Percentiles rank a stretch among this genome's conserved stretches.
Conservation (phyloP, 2,888 invertebrate genomes). For the Bedellia somnulentella region DNA sequence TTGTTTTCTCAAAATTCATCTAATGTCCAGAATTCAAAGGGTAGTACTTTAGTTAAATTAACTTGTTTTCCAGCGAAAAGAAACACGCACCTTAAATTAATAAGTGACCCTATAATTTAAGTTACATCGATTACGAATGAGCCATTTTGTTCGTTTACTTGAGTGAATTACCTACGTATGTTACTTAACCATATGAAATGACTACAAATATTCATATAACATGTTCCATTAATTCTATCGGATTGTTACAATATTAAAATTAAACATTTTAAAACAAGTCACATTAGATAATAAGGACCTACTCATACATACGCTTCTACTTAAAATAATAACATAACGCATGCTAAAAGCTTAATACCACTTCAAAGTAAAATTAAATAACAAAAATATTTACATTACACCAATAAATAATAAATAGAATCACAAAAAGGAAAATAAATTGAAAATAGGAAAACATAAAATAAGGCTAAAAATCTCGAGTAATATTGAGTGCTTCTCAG, state of each 20-base stretch:
- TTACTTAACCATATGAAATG: slow-evolving; percentile 41
- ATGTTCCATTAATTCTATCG: neutral
- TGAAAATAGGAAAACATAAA: slow-evolving; percentile 13
- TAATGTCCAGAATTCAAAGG: no score
- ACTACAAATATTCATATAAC: slow-evolving; percentile 27
- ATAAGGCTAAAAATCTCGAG: neutral
- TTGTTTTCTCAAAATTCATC: no score
- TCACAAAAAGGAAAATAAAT: slow-evolving; percentile 30
- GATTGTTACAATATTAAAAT: neutral
- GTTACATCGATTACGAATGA: slow-evolving; percentile 33
- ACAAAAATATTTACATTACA: slow-evolving; percentile 58
- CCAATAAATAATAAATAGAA: slow-evolving; percentile 58
- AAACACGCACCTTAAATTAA: no score
- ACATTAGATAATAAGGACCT: neutral
- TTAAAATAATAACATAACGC: slow-evolving; percentile 13
- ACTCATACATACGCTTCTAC: neutral
- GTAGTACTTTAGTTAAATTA: no score
- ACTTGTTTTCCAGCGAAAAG: no score
- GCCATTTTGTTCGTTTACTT: slow-evolving; percentile 34
- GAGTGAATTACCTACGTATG: slow-evolving; percentile 31
- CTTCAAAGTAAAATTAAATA: slow-evolving; percentile 54
- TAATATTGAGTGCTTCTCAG: neutral
- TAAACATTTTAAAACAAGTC: neutral
- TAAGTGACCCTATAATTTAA: no score
- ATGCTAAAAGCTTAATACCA: slow-evolving; percentile 24